phyloP scores from a whole-genome alignment of 2,113 vertebrate species.

The Dicentrarchus labrax region DNA sequence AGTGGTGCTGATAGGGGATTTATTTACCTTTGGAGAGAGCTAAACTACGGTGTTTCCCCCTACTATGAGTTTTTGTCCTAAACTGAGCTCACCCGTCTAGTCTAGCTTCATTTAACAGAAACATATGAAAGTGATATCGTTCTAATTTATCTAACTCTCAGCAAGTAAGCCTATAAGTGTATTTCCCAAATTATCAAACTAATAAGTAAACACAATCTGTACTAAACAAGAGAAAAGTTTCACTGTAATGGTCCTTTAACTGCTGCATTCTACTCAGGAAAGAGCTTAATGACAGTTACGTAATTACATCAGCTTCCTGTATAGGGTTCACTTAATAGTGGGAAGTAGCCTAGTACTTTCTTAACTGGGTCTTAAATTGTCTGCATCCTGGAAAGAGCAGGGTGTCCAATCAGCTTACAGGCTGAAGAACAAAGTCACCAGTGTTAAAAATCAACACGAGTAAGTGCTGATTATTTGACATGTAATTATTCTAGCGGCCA shows the following conservation, averaged over 20 bases:
- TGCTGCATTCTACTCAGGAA: background rate
- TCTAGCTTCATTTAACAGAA: background rate
- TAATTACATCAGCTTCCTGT: background rate
- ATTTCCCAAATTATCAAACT: background rate
- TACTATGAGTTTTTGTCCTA: background rate
- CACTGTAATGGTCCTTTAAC: background rate
- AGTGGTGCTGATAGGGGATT: background rate
- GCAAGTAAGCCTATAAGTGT: too few species aligned
- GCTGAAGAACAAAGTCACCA: background rate
- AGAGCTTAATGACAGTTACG: constrained; percentile 4
- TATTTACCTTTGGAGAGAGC: background rate
- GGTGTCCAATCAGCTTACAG: background rate
- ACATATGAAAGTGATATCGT: background rate
- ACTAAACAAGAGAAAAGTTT: background rate
- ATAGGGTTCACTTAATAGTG: background rate
- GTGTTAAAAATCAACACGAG: background rate
- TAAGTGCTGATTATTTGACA: background rate
- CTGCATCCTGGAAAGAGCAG: background rate
- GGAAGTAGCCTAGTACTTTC: background rate
- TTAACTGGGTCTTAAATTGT: too few species aligned
- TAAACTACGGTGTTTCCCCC: background rate
- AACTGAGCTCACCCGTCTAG: background rate
- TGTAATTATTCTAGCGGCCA: background rate
- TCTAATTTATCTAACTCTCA: background rate
- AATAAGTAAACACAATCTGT: background rate